Percentiles rank a stretch among this genome's conserved stretches.
Evolutionary conservation across 2,888 invertebrate genomes (phyloP).

Genomic region (Drosophila greeni): DNA sequence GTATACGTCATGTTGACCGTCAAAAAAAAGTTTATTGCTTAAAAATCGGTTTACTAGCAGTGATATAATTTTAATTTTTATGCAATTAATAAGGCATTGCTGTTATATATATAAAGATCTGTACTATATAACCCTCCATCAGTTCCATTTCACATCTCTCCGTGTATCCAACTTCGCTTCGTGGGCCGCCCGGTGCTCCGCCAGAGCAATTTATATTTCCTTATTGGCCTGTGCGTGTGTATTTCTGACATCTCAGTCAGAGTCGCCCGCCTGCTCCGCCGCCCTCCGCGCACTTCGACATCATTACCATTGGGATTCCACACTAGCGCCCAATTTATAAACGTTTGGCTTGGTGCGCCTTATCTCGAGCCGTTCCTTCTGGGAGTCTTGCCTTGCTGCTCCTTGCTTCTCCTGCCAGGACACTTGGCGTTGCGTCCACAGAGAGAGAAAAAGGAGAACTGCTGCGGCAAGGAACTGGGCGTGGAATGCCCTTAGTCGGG

Average conservation of each 20-base stretch:
- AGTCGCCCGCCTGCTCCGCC: slow-evolving; percentile 11
- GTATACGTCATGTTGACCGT: neutral
- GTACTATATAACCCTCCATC: too few relatives aligned
- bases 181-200: slow-evolving; percentile 29
- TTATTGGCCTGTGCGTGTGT: slow-evolving; percentile 53
- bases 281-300: slow-evolving; percentile 28
- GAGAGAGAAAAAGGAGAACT: slow-evolving; percentile 11
- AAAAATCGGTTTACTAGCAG: neutral
- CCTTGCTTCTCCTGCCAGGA: slow-evolving; percentile 2
- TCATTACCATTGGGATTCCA: slow-evolving; percentile 63
- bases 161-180: slow-evolving; percentile 23
- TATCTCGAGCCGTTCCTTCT: slow-evolving; percentile 49
- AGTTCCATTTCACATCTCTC: too few relatives aligned
- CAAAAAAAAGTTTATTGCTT: neutral
- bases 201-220: slow-evolving; percentile 60
- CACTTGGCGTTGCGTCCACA: slow-evolving; percentile 29
- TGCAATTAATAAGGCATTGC: too few relatives aligned
- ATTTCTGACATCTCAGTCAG: slow-evolving; percentile 67
- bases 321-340: slow-evolving; percentile 70
- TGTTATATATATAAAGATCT: too few relatives aligned
- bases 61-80: neutral
- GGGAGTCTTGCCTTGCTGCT: too few relatives aligned
- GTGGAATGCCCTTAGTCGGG: slow-evolving; percentile 23
- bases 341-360: slow-evolving; percentile 64
- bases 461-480: slow-evolving; percentile 5